Conservation (phyloP, 2,888 invertebrate species). For the Cephus nigrinus region DNA sequence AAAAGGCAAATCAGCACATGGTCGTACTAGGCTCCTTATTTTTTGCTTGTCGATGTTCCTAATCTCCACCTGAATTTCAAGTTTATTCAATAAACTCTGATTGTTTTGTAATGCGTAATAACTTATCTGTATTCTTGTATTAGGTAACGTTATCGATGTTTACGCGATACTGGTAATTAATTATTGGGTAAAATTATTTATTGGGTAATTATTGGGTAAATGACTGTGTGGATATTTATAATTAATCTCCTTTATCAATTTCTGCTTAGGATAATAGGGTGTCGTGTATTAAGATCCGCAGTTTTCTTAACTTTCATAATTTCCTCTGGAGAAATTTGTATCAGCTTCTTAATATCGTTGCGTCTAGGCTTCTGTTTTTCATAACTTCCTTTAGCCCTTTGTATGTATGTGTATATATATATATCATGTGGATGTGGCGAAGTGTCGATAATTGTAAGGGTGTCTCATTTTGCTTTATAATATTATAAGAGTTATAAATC, state of each 20-base stretch:
- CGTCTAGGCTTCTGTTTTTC: neutral
- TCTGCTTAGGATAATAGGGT: neutral
- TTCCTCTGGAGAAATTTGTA: neutral
- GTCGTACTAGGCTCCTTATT: constrained; percentile 13
- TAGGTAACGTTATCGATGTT: neutral
- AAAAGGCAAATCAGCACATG: constrained; percentile 20
- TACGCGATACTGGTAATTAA: neutral
- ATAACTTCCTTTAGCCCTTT: neutral
- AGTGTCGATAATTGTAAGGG: neutral
- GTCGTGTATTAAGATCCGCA: neutral
- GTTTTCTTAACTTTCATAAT: neutral
- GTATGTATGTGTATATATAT: neutral
- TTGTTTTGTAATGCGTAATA: neutral
- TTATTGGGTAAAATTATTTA: neutral
- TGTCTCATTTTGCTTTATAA: neutral
- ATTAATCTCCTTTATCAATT: neutral
- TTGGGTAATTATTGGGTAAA: neutral
- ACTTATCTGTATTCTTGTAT: neutral
- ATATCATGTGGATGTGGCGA: neutral
- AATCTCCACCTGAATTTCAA: neutral
- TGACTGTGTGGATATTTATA: neutral
- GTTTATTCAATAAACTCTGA: neutral
- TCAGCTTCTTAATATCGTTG: neutral
- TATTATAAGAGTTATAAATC: neutral
- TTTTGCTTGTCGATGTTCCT: neutral